These are phyloP conservation scores for Macheiramphus alcinus DNA, from an alignment of 2,113 vertebrate genomes.

Conservation along the genomic window DNA sequence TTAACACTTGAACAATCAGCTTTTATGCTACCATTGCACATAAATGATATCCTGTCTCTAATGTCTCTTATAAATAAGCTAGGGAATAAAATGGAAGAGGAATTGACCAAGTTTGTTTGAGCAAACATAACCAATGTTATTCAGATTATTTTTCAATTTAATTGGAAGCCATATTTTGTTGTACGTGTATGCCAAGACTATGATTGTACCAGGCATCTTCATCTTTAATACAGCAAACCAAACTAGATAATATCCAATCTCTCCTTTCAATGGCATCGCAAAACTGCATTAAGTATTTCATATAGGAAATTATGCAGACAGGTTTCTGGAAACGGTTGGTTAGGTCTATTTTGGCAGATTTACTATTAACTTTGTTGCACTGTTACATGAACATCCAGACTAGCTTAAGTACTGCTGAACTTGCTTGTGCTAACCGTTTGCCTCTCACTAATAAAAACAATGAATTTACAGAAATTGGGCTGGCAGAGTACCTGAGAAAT, in stretches of 20 bases:
- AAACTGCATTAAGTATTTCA: background rate
- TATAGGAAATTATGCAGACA: background rate
- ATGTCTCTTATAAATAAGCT: background rate
- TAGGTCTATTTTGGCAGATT: background rate
- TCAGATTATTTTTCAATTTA: background rate
- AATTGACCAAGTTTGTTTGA: background rate
- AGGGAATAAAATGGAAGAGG: background rate
- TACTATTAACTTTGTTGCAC: background rate
- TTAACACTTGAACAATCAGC: background rate
- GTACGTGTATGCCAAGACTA: background rate
- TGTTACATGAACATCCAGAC: background rate
- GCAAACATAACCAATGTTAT: background rate
- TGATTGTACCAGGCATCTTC: background rate
- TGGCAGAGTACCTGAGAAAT: background rate
- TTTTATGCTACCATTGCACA: background rate
- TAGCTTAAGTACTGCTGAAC: background rate
- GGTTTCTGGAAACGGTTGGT: background rate
- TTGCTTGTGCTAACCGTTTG: background rate
- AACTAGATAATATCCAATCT: background rate
- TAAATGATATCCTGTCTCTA: background rate
- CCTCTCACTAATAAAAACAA: background rate
- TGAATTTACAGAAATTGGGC: background rate
- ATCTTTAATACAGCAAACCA: background rate
- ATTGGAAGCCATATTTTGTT: background rate
- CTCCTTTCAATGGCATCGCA: background rate